A percentile compares a stretch with the other conserved stretches of the same genome.
Conservation (phyloP, 2,113 vertebrate genomes). For the Malaclemys terrapin region DNA sequence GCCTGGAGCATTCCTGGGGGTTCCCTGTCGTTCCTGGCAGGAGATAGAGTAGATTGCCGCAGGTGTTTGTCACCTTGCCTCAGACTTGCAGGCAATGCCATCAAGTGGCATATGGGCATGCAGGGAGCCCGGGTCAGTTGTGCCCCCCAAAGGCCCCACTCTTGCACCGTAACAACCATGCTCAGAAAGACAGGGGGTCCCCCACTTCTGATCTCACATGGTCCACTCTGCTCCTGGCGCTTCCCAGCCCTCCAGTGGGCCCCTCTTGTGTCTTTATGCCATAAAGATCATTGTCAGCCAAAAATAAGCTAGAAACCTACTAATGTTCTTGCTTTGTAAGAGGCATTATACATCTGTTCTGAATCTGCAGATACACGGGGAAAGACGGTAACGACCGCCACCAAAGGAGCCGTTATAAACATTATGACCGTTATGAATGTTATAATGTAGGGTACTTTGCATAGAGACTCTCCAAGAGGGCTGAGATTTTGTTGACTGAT, state of each 20-base stretch:
- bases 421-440: not conserved
- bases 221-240: not conserved
- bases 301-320: fast-evolving
- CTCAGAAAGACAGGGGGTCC: fast-evolving
- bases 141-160: fast-evolving
- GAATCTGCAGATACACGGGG: fast-evolving
- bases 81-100: not conserved
- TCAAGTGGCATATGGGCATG: not conserved
- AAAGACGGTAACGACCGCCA: not conserved
- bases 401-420: not conserved
- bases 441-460: not conserved
- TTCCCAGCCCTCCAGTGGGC: not conserved
- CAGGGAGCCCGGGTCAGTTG: not conserved
- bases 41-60: not conserved
- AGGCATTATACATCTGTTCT: not conserved
- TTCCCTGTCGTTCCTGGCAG: not conserved
- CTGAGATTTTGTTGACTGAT: not conserved
- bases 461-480: fast-evolving
- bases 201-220: not conserved
- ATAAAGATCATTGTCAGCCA: not conserved
- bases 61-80: not conserved
- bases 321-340: not conserved
- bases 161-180: not conserved
- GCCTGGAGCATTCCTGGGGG: not conserved
- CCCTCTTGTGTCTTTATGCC: not conserved